Evolutionary conservation across 2,888 invertebrate genomes (phyloP).

Genomic region (Eucera pruinosa): DNA sequence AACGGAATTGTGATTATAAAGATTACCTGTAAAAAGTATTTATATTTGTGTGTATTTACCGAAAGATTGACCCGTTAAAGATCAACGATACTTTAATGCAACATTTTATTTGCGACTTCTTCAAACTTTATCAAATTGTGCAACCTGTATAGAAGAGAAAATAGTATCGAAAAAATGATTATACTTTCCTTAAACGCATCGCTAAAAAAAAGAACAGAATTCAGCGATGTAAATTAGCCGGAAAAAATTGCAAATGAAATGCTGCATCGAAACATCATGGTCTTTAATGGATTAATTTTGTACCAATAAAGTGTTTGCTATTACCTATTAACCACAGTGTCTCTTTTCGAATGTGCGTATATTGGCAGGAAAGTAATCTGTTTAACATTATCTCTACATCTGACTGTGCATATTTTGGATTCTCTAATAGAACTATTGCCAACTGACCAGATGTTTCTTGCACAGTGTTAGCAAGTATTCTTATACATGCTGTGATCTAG

Average conservation of each 20-base stretch:
- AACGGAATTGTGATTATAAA: slow-evolving; percentile 74
- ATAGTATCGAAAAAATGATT: too few species aligned
- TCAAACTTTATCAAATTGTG: too few species aligned
- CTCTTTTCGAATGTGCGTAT: slow-evolving; percentile 77
- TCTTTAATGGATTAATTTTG: too few species aligned
- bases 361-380: slow-evolving; percentile 71
- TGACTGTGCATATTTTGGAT: slow-evolving; percentile 62
- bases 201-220: too few species aligned
- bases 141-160: too few species aligned
- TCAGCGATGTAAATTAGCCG: too few species aligned
- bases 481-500: slow-evolving; percentile 76
- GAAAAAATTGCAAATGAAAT: too few species aligned
- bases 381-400: slow-evolving; percentile 65
- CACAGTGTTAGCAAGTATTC: slow-evolving; percentile 78
- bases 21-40: slow-evolving; percentile 76
- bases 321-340: slow-evolving; percentile 82
- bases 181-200: too few species aligned
- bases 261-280: too few species aligned
- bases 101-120: too few species aligned
- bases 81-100: too few species aligned
- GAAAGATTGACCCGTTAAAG: too few species aligned
- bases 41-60: slow-evolving; percentile 16
- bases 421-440: slow-evolving; percentile 70
- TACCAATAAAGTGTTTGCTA: slow-evolving; percentile 9
- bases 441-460: slow-evolving; percentile 72